Conservation (phyloP, 2,113 vertebrate species). For the Phrynosoma platyrhinos region DNA sequence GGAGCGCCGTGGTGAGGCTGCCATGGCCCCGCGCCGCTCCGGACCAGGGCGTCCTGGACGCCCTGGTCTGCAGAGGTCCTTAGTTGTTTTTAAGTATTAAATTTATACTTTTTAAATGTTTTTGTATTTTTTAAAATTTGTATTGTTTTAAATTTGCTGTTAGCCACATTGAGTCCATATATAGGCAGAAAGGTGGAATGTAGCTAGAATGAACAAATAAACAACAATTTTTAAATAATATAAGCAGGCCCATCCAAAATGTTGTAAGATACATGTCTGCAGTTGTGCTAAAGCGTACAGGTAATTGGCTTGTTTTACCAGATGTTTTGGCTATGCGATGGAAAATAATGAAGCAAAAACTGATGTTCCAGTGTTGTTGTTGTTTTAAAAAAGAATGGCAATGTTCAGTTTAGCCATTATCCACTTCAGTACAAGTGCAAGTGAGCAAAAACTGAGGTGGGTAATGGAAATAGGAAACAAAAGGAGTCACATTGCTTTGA, state of each 20-base stretch:
- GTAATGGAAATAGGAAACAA: neutral
- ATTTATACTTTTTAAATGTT: too few relatives aligned
- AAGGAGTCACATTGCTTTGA: neutral
- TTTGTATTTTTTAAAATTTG: too few relatives aligned
- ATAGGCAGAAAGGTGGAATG: too few relatives aligned
- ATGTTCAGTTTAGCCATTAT: slow-evolving; percentile 21
- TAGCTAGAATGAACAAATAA: too few relatives aligned
- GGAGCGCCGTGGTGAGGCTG: too few relatives aligned
- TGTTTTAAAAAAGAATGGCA: slow-evolving; percentile 19
- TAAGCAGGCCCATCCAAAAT: neutral
- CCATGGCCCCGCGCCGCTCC: too few relatives aligned
- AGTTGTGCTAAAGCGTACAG: slow-evolving; percentile 6
- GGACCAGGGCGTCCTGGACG: too few relatives aligned
- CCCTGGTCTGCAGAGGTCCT: too few relatives aligned
- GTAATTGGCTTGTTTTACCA: slow-evolving; percentile 39
- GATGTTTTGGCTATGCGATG: slow-evolving; percentile 36
- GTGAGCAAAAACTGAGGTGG: slow-evolving; percentile 14
- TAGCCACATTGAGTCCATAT: too few relatives aligned
- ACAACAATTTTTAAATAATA: neutral
- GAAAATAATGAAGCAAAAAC: slow-evolving; percentile 56
- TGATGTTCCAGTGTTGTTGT: slow-evolving; percentile 13
- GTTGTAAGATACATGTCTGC: neutral
- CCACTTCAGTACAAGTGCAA: slow-evolving; percentile 19
- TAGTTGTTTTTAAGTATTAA: too few relatives aligned
- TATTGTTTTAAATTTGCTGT: too few relatives aligned